A percentile compares a stretch with the other conserved stretches of the same genome.
Evolutionary conservation across 2,797 vertebrate genomes (phyloP).

Genomic region (Linurgus olivaceus): DNA sequence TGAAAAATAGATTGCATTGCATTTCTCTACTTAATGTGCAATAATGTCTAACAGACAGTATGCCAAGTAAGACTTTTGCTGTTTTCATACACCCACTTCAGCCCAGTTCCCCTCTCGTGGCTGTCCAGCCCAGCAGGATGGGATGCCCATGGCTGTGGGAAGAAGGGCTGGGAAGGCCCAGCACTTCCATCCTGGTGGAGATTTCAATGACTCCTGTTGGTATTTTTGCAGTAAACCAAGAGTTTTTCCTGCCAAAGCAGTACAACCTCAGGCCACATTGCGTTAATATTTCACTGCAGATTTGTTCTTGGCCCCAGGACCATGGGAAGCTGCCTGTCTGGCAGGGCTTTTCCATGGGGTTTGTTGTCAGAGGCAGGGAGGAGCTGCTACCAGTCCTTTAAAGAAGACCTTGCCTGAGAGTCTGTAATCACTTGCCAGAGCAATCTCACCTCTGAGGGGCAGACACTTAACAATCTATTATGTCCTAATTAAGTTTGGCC

Average conservation of each 20-base stretch:
- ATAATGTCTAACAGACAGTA: neutral
- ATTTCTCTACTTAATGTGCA: neutral
- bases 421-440: neutral
- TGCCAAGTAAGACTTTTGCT: neutral
- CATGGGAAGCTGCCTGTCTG: neutral
- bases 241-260: neutral
- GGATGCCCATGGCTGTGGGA: fast-evolving
- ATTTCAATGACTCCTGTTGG: neutral
- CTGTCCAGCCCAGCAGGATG: neutral
- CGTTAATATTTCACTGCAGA: neutral
- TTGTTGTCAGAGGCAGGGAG: neutral
- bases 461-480: conserved; percentile 56
- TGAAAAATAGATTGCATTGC: neutral
- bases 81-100: neutral
- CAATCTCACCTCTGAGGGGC: conserved; percentile 36
- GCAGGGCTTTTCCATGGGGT: fast-evolving
- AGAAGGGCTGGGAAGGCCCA: fast-evolving
- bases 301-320: neutral
- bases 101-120: too few species aligned
- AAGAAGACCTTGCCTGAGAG: neutral
- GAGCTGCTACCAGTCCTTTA: neutral
- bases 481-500: conserved; percentile 56
- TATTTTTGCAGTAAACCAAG: neutral
- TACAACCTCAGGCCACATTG: neutral
- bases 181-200: neutral